Conservation (phyloP, 2,113 vertebrate genomes). For the Stegostoma tigrinum region DNA sequence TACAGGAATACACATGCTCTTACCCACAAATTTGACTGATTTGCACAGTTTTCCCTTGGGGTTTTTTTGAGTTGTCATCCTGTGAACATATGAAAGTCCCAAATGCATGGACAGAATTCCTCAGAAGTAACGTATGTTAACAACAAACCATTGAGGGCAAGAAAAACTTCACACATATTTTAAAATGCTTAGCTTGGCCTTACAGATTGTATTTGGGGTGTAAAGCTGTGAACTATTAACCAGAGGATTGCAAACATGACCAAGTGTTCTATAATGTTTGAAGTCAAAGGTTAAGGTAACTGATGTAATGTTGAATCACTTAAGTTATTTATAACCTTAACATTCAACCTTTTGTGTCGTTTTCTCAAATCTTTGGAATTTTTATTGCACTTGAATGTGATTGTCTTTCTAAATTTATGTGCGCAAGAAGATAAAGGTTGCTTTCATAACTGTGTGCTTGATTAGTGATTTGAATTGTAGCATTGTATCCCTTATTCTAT, state of each 20-base stretch:
- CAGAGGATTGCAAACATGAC: not conserved
- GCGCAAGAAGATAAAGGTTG: not conserved
- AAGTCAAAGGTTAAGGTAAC: slow-evolving; percentile 34
- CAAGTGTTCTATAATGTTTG: not conserved
- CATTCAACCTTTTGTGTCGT: slow-evolving; percentile 11
- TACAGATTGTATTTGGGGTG: not conserved
- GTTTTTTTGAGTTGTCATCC: not conserved
- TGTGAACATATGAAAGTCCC: not conserved
- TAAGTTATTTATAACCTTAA: slow-evolving; percentile 23
- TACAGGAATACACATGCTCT: not conserved
- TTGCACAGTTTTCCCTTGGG: not conserved
- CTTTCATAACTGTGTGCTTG: slow-evolving; percentile 18
- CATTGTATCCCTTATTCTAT: too few species aligned
- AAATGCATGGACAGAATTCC: not conserved
- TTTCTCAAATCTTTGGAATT: slow-evolving; percentile 24
- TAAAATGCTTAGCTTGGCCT: not conserved
- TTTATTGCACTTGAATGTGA: not conserved
- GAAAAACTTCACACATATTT: not conserved
- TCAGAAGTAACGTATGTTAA: not conserved
- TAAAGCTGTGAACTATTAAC: slow-evolving; percentile 26
- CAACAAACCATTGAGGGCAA: not conserved
- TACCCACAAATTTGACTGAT: not conserved
- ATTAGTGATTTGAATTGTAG: not conserved
- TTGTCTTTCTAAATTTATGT: not conserved
- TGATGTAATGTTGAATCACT: slow-evolving; percentile 14